Conservation (phyloP, 1,140 invertebrate genomes). For the Varroa destructor region DNA sequence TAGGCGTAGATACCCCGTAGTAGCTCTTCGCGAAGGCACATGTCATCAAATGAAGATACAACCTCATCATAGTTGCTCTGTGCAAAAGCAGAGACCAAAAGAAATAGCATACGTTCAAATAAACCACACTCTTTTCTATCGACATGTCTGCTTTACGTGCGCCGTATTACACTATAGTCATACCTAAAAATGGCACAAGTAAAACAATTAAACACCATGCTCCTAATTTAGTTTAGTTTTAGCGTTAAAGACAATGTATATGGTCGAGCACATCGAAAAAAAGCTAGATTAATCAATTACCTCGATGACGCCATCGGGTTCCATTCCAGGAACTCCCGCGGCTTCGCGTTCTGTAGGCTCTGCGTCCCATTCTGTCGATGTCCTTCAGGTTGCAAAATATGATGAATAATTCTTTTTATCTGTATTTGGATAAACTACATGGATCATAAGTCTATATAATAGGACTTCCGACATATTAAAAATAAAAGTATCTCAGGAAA, state of each 20-base stretch:
- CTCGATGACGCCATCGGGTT: constrained; percentile 58
- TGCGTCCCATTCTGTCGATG: constrained; percentile 17
- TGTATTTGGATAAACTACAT: neutral
- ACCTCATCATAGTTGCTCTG: constrained; percentile 58
- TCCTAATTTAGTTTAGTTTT: too few species aligned
- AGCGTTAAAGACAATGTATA: neutral
- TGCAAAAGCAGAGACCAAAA: constrained; percentile 15
- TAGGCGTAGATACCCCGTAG: constrained; percentile 97
- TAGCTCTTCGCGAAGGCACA: constrained; percentile 70
- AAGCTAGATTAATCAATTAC: constrained; percentile 35
- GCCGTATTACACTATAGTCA: neutral
- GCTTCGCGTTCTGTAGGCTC: constrained; percentile 13
- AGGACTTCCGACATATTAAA: too few species aligned
- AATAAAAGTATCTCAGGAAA: too few species aligned
- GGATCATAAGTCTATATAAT: too few species aligned
- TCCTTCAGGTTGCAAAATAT: neutral
- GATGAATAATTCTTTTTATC: neutral
- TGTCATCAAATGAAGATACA: constrained; percentile 95
- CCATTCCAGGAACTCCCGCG: constrained; percentile 56
- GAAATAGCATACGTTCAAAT: neutral
- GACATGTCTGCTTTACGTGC: neutral
- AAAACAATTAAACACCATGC: neutral
- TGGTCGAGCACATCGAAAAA: neutral
- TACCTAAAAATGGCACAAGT: too few species aligned
- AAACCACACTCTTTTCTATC: neutral